Conservation (phyloP, 2,888 invertebrate species). For the Terebella lapidaria region DNA sequence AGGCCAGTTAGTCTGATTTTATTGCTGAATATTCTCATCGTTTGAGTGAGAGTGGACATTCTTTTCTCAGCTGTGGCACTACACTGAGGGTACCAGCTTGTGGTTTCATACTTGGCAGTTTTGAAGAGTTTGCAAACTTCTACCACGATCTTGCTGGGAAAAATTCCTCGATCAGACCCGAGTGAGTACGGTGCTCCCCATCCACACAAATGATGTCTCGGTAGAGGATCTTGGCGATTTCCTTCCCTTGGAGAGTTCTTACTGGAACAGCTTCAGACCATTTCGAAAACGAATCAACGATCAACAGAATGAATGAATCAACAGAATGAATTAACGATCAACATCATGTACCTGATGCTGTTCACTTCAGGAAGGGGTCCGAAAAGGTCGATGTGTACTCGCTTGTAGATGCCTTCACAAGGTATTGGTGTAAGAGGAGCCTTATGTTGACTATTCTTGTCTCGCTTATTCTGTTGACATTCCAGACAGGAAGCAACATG, state of each 20-base stretch:
- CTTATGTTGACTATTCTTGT: slow-evolving; percentile 11
- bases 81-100: neutral
- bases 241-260: neutral
- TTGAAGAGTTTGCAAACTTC: slow-evolving; percentile 4
- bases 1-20: neutral
- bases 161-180: neutral
- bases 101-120: neutral
- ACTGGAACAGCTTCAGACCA: slow-evolving; percentile 26
- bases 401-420: slow-evolving; percentile 10
- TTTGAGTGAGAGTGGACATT: neutral
- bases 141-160: neutral
- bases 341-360: slow-evolving; percentile 6
- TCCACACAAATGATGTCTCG: slow-evolving; percentile 5
- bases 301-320: too few species aligned
- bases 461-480: slow-evolving; percentile 15
- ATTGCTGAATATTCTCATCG: neutral
- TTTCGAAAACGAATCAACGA: slow-evolving; percentile 17
- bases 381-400: slow-evolving; percentile 18
- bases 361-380: neutral
- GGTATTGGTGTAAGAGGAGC: slow-evolving; percentile 21
- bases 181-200: slow-evolving; percentile 1
- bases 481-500: slow-evolving; percentile 21
- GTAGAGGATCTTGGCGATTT: slow-evolving; percentile 3
- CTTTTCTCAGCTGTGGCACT: neutral
- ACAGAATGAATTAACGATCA: too few species aligned